phyloP scores from a whole-genome alignment of 2,113 vertebrate species.

The Elephas maximus region DNA sequence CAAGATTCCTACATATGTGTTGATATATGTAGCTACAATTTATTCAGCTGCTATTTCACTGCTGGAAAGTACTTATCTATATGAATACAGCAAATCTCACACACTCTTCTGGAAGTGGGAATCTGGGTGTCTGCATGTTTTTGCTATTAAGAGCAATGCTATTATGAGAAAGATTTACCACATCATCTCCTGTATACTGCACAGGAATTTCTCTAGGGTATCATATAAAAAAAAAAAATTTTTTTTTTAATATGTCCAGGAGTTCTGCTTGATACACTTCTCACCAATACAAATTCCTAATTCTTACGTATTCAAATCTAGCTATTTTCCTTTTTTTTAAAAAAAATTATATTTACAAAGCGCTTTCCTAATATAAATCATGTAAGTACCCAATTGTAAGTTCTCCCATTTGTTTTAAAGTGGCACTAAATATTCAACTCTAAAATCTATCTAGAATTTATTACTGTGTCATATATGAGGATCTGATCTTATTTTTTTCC shows the following conservation, averaged over 20 bases:
- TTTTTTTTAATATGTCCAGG: neutral
- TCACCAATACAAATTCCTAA: constrained; percentile 24
- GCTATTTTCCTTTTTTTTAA: neutral
- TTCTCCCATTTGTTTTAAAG: constrained; percentile 18
- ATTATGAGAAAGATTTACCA: neutral
- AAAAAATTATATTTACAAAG: neutral
- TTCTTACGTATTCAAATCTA: constrained; percentile 34
- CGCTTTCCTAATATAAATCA: neutral
- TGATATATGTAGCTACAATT: neutral
- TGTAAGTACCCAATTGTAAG: neutral
- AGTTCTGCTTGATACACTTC: neutral
- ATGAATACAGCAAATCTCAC: neutral
- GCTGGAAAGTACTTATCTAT: neutral
- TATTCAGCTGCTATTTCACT: constrained; percentile 18
- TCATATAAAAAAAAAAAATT: too few relatives aligned
- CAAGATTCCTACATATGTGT: neutral
- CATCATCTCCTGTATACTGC: neutral
- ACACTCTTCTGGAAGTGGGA: neutral
- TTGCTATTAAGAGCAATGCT: constrained; percentile 19
- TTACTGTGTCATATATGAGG: neutral
- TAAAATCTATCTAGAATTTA: constrained; percentile 10
- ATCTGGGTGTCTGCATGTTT: neutral
- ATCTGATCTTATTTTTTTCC: neutral
- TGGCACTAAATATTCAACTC: constrained; percentile 37
- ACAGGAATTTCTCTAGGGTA: neutral